Evolutionary conservation across 1,140 invertebrate genomes (phyloP).

Genomic region (Diachasmimorpha longicaudata): DNA sequence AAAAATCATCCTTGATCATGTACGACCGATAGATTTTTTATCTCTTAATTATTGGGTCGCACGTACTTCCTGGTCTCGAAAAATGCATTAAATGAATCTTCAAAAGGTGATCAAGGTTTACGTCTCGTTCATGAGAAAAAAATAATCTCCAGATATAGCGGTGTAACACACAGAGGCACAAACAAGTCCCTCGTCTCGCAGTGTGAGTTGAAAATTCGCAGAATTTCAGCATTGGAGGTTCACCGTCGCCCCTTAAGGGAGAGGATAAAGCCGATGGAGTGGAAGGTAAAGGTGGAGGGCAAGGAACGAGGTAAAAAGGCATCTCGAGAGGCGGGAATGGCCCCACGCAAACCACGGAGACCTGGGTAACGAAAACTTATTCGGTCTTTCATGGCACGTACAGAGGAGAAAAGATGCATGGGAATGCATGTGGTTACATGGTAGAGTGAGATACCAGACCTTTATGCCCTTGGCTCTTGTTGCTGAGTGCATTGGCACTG

Average conservation of each 20-base stretch:
- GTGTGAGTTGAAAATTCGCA: constrained; percentile 22
- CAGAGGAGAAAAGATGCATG: constrained; percentile 2
- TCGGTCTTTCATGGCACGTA: constrained; percentile 4
- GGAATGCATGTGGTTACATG: background rate
- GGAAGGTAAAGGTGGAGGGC: background rate
- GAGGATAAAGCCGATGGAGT: background rate
- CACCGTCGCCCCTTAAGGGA: background rate
- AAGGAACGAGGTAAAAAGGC: constrained; percentile 14
- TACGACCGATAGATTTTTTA: background rate
- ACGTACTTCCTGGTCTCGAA: background rate
- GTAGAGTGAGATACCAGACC: background rate
- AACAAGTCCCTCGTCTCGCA: background rate
- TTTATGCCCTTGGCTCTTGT: constrained; percentile 45
- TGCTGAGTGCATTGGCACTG: constrained; percentile 50
- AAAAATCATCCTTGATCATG: background rate
- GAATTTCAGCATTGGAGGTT: constrained; percentile 10
- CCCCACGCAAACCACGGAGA: constrained; percentile 26
- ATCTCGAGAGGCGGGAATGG: constrained; percentile 14
- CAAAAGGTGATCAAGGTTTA: background rate
- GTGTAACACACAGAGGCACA: constrained; percentile 5
- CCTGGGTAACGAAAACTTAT: background rate
- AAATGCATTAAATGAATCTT: background rate
- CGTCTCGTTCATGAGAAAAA: constrained; percentile 22
- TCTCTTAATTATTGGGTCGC: background rate
- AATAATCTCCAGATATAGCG: constrained; percentile 8